phyloP scores from a whole-genome alignment of 2,888 invertebrate genomes.

The Campoletis raptor region DNA sequence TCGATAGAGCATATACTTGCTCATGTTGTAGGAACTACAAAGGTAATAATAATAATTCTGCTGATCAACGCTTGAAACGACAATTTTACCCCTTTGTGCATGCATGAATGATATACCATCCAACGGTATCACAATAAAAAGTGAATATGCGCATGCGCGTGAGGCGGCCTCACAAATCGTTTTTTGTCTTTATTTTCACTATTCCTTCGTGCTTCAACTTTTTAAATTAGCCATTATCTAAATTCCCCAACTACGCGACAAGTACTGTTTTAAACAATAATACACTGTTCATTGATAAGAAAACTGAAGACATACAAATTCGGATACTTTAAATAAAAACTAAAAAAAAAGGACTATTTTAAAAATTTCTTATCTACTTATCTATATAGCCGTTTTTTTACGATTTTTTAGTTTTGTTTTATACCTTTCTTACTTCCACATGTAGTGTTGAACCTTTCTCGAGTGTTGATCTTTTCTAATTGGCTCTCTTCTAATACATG shows the following conservation, averaged over 20 bases:
- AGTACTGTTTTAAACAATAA: too few species aligned
- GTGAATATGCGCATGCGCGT: slow-evolving; percentile 45
- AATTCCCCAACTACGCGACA: not conserved
- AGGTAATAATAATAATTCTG: slow-evolving; percentile 83
- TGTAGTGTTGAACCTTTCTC: too few species aligned
- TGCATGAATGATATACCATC: not conserved
- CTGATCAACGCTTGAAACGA: not conserved
- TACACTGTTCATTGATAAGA: too few species aligned
- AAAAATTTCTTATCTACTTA: too few species aligned
- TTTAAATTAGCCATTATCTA: slow-evolving; percentile 23
- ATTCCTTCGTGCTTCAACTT: not conserved
- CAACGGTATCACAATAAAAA: not conserved
- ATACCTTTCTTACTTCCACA: too few species aligned
- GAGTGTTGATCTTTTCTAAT: too few species aligned
- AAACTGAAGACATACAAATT: too few species aligned
- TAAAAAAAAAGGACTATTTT: too few species aligned
- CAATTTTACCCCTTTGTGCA: not conserved
- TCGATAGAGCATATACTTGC: slow-evolving; percentile 87
- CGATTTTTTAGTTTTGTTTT: too few species aligned
- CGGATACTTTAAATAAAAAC: too few species aligned
- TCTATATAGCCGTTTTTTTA: too few species aligned
- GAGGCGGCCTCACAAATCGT: not conserved
- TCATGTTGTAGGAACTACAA: slow-evolving; percentile 86
- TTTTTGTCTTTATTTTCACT: slow-evolving; percentile 6
- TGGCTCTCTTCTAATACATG: too few species aligned